Conservation (phyloP, 2,888 invertebrate genomes). For the Aphrophora alni region DNA sequence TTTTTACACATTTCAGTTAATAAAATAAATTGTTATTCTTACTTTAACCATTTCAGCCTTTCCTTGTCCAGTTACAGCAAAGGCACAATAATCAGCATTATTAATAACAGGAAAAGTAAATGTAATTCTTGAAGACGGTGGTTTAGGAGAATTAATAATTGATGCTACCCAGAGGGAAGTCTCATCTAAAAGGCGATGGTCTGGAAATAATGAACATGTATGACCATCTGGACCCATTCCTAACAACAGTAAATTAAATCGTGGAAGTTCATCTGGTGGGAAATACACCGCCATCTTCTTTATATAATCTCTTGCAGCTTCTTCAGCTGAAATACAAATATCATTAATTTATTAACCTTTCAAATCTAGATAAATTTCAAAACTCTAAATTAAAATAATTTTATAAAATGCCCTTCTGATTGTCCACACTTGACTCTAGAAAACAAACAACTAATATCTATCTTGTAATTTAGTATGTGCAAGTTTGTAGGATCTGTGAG, state of each 20-base stretch:
- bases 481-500: too few species aligned
- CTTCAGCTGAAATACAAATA: conserved; percentile 64
- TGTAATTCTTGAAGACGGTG: conserved; percentile 89
- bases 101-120: conserved; percentile 91
- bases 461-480: too few species aligned
- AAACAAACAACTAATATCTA: not conserved
- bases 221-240: conserved; percentile 99
- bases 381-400: too few species aligned
- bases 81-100: conserved; percentile 80
- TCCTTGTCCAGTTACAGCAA: conserved; percentile 81
- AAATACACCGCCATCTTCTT: conserved; percentile 70
- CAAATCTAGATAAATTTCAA: too few species aligned
- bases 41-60: conserved; percentile 93
- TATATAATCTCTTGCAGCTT: conserved; percentile 77
- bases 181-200: conserved; percentile 71
- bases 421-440: not conserved
- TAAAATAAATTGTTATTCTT: conserved; percentile 51
- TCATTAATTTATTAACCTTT: too few species aligned
- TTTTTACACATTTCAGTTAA: too few species aligned
- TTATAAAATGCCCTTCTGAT: too few species aligned
- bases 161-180: conserved; percentile 74
- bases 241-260: conserved; percentile 87
- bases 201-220: conserved; percentile 96
- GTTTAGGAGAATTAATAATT: conserved; percentile 94
- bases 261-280: conserved; percentile 62